A percentile compares a stretch with the other conserved stretches of the same genome.
Evolutionary conservation across 2,888 invertebrate species (phyloP).

Genomic region (Cheilosia vernalis): DNA sequence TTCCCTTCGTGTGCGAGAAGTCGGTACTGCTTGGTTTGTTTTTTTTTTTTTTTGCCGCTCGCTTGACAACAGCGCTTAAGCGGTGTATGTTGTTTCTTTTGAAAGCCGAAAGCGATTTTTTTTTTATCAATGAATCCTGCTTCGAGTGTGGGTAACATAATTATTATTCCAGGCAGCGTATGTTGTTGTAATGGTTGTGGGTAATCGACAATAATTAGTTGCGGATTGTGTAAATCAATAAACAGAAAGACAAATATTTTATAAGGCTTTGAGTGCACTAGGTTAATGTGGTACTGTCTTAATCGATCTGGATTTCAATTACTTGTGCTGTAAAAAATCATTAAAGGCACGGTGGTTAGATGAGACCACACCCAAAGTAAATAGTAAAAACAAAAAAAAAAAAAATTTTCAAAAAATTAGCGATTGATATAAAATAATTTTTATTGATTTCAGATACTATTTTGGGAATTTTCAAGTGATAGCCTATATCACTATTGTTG

Average conservation of each 20-base stretch:
- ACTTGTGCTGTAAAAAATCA: background rate
- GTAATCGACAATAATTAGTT: slow-evolving; percentile 34
- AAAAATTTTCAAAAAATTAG: too few relatives aligned
- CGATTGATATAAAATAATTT: too few relatives aligned
- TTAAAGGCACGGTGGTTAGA: background rate
- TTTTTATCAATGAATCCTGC: slow-evolving; percentile 49
- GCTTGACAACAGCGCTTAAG: slow-evolving; percentile 23
- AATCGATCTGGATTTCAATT: slow-evolving; percentile 5
- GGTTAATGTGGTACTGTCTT: slow-evolving; percentile 1
- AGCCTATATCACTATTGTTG: too few relatives aligned
- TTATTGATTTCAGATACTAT: too few relatives aligned
- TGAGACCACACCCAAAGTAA: background rate
- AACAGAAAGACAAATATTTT: background rate
- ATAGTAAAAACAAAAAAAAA: too few relatives aligned
- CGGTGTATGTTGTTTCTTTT: slow-evolving; percentile 16
- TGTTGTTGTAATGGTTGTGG: background rate
- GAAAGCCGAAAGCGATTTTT: slow-evolving; percentile 15
- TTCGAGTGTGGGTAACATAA: slow-evolving; percentile 41
- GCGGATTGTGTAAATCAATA: slow-evolving; percentile 42
- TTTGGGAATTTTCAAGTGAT: too few relatives aligned
- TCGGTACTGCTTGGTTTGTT: background rate
- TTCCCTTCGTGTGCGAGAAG: slow-evolving; percentile 48
- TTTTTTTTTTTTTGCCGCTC: slow-evolving; percentile 3
- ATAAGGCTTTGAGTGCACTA: background rate
- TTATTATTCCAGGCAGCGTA: slow-evolving; percentile 23